phyloP scores from a whole-genome alignment of 2,113 vertebrate genomes.

The Takifugu bimaculatus region DNA sequence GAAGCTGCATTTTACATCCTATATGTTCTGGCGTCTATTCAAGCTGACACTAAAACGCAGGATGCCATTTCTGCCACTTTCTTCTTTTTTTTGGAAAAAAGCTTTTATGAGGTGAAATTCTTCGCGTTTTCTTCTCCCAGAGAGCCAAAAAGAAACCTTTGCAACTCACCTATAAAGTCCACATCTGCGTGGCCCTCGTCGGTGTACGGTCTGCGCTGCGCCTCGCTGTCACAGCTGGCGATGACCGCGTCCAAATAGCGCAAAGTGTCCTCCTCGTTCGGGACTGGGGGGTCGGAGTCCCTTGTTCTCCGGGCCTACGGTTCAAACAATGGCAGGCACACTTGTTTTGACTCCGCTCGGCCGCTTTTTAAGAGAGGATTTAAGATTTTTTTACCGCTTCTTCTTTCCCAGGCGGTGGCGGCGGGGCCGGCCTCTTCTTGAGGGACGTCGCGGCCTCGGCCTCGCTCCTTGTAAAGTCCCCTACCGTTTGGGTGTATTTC shows the following conservation, averaged over 20 bases:
- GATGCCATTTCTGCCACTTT: no score
- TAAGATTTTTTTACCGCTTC: conserved; percentile 39
- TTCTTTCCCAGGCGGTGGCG: conserved; percentile 55
- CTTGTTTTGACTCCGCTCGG: background rate
- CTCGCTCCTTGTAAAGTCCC: conserved; percentile 72
- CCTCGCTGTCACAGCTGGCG: conserved; percentile 85
- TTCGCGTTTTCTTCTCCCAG: no score
- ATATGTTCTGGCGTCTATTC: no score
- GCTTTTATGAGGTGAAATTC: no score
- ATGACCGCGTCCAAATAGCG: conserved; percentile 90
- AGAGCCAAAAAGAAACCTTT: background rate
- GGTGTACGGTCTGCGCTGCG: conserved; percentile 61
- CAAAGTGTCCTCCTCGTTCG: conserved; percentile 83
- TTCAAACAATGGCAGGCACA: background rate
- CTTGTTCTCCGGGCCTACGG: conserved; percentile 53
- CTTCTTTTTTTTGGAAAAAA: no score
- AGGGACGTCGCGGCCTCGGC: conserved; percentile 47
- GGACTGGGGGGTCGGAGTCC: conserved; percentile 56
- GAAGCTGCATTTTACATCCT: no score
- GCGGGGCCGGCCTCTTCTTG: conserved; percentile 68
- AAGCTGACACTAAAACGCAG: no score
- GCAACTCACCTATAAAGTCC: conserved; percentile 86
- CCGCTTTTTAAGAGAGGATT: no score
- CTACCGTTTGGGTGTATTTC: conserved; percentile 82
- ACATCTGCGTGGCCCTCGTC: conserved; percentile 83